phyloP scores from a whole-genome alignment of 2,888 invertebrate species.

The Dioctria linearis region DNA sequence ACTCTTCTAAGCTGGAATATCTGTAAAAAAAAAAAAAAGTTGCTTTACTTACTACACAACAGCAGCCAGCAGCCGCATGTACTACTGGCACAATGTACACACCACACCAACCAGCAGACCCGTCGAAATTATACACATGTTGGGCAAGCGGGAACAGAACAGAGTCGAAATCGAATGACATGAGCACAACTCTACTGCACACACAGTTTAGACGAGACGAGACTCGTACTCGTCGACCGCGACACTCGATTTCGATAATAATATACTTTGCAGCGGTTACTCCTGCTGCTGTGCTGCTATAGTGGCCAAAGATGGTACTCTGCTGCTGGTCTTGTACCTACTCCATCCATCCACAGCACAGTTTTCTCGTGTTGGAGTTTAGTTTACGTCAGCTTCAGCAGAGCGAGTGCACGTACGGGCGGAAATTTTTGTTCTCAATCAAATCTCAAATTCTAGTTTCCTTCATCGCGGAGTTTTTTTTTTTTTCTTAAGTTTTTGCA shows the following conservation, averaged over 20 bases:
- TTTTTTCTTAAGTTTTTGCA: not conserved
- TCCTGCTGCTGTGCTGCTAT: not conserved
- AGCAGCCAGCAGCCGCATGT: not conserved
- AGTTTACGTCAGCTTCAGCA: constrained; percentile 47
- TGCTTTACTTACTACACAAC: too few relatives aligned
- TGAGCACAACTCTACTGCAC: constrained; percentile 3
- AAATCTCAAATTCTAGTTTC: not conserved
- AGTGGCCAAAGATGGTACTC: constrained; percentile 41
- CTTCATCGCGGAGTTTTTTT: constrained; percentile 17
- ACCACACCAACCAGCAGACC: not conserved
- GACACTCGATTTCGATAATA: not conserved
- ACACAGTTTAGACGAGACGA: not conserved
- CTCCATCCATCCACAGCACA: constrained; percentile 44
- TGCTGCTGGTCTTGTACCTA: constrained; percentile 10
- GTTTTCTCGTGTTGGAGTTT: constrained; percentile 14
- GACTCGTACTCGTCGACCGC: not conserved
- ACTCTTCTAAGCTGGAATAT: too few relatives aligned
- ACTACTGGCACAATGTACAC: not conserved
- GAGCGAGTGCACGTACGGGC: constrained; percentile 36
- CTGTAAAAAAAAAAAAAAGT: too few relatives aligned
- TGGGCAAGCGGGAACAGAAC: too few relatives aligned
- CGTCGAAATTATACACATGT: too few relatives aligned
- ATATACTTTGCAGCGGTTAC: constrained; percentile 24
- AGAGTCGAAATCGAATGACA: not conserved
- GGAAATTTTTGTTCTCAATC: constrained; percentile 9